These are phyloP conservation scores for Ceuthmochares aereus DNA, from an alignment of 2,113 vertebrate species.

Conservation along the genomic window DNA sequence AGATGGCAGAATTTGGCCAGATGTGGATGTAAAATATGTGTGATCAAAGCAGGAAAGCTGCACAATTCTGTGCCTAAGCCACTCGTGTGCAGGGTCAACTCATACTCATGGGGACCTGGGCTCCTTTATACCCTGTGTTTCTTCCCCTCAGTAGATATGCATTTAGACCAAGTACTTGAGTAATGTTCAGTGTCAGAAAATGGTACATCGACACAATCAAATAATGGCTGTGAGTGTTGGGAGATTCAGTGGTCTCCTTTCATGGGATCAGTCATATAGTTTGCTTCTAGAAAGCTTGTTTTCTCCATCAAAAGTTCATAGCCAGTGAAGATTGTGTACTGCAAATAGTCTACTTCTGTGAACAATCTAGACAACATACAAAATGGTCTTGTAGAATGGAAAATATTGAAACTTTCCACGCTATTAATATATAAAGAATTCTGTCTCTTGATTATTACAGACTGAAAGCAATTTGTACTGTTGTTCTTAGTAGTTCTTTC, in stretches of 20 bases:
- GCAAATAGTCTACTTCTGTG: neutral
- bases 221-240: neutral
- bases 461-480: neutral
- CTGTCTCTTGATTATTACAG: neutral
- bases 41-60: neutral
- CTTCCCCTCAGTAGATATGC: neutral
- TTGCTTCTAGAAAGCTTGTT: neutral
- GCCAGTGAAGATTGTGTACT: neutral
- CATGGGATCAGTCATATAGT: neutral
- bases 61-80: neutral
- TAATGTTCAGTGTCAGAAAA: neutral
- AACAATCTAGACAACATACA: neutral
- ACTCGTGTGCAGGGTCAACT: neutral
- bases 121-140: neutral
- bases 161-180: neutral
- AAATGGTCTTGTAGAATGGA: neutral
- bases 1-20: neutral
- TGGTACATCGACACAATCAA: fast-evolving
- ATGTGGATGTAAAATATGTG: neutral
- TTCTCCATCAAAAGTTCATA: neutral
- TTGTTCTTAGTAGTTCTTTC: neutral
- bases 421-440: neutral
- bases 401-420: neutral
- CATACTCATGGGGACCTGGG: fast-evolving
- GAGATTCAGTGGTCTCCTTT: neutral